Conservation (phyloP, 2,797 vertebrate species). For the Martes flavigula region DNA sequence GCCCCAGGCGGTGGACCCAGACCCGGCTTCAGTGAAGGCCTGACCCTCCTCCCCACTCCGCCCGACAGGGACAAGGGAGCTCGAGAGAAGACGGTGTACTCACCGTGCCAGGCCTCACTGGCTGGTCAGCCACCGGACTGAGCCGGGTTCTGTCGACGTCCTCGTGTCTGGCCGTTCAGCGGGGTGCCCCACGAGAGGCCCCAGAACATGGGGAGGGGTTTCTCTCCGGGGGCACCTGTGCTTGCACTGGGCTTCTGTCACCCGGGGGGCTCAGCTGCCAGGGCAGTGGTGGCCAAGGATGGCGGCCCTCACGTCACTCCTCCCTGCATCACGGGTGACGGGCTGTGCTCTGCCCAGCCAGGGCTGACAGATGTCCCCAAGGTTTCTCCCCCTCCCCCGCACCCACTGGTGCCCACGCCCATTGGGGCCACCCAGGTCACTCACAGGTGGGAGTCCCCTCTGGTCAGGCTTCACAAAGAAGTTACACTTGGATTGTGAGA, state of each 20-base stretch:
- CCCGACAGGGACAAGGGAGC: neutral
- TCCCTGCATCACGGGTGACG: neutral
- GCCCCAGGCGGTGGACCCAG: neutral
- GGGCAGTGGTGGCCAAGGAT: neutral
- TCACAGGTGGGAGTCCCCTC: neutral
- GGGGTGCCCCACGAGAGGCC: neutral
- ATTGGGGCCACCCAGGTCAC: neutral
- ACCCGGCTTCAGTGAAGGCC: too few relatives aligned
- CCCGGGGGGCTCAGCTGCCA: fast-evolving
- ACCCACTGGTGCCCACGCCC: neutral
- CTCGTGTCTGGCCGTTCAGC: neutral
- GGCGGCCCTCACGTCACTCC: neutral
- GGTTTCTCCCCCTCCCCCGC: neutral
- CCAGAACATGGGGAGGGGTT: neutral
- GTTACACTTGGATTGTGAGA: neutral
- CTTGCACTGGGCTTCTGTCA: fast-evolving
- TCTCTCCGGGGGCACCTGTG: fast-evolving
- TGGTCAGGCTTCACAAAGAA: neutral
- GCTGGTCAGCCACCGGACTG: too few relatives aligned
- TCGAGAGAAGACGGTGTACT: neutral
- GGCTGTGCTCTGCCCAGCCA: neutral
- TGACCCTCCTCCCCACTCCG: too few relatives aligned
- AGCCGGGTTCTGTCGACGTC: fast-evolving
- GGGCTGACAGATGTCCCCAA: neutral
- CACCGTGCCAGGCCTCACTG: fast-evolving